Evolutionary conservation across 2,888 invertebrate genomes (phyloP), one percentile per base, ranked within the genome.

Genomic region (Thera obeliscata): DNA sequence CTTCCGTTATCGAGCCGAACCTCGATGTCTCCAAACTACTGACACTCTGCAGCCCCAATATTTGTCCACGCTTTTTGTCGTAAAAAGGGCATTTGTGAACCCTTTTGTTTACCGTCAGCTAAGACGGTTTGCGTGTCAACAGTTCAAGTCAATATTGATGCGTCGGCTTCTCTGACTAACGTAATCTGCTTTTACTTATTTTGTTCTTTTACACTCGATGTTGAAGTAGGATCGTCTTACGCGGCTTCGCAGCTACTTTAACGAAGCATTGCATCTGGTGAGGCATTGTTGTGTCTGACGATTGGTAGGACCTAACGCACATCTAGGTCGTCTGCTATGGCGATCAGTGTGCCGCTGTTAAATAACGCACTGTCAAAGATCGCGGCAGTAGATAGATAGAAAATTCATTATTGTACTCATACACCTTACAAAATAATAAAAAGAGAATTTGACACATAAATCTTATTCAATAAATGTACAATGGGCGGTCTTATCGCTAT

Each of bases 21-120:
- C 7, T 46, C 55, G 43, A 35, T 22, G 56, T 61, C 62, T 38
- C 9, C 33, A 48, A 64, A 65, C 68, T 69, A 65, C 68, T 57
- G 68, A 55, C 59, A 55, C 61, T 52, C 61, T 36, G 49, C 59
- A 61, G 82, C 76, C 76, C 83, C 84, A 86, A 87, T 90, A 85
- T 91, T 90, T 91, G 87, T 82, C 83, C 74, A 86, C 81, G 87
- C 90, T 90, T 91, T 91, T 91, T 92, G 88, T 90, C 80, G 88
- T 90, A 91, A 92, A 92, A 92, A 91, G 91, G 91, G 90, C 93
- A 93, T 92, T 93, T 91, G 90, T 88, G 90, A 90, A 89, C 93
- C 93, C 92, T 92, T 91, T 84, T 93, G 89, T 93, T 91, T 87
- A 85, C 88, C 76, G 83, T 82, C 85, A 79, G 85, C 87, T 92